Evolutionary conservation across 1,140 invertebrate genomes (phyloP), one percentile per base, ranked within the genome.

Genomic region (Galleria mellonella): DNA sequence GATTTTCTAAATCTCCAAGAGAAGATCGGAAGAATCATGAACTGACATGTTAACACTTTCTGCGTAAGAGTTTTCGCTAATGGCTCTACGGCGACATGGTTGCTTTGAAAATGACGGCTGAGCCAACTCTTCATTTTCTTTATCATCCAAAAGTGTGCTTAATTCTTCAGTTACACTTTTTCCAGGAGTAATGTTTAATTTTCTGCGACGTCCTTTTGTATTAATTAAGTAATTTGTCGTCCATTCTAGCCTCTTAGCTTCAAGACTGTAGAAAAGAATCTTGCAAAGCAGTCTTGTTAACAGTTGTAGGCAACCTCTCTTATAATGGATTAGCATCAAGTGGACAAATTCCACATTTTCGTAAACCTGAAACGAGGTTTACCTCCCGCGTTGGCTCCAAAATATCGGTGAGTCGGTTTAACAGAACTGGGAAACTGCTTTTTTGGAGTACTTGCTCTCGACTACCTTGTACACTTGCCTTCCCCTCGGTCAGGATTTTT

Each of bases 401-500:
- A 36, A 40, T 17, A 12, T 35, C 17, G 9, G 35, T 44, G n/a
- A 44, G 23, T 29, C 9, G 2, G 8, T 44, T 44, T 29, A 44
- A 35, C 2, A 44, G 12, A 13, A 9, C 28, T 8, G 42, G 42
- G 11, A 44, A 44, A 10, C 42, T 35, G 9, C 42, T 23, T 29
- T 44, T 44, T 9, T 30, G 42, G 42, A 10, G 35, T 27, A 36
- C 32, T 27, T 13, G 13, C 4, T n/a, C 9, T 2, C 32, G 13
- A 4, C 42, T 32, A 36, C 35, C 42, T 23, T 23, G 17, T 23
- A 23, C 17, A 11, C 2, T 29, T 17, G 27, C 35, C 27, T 44
- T 44, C 42, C 32, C 73, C 3, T 55, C 35, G 3, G 40, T 28
- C 14, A 76, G 42, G 23, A 75, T 64, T 49, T 60, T 37, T 40